Evolutionary conservation across 1,140 invertebrate species (phyloP).

Genomic region (Halesus radiatus): DNA sequence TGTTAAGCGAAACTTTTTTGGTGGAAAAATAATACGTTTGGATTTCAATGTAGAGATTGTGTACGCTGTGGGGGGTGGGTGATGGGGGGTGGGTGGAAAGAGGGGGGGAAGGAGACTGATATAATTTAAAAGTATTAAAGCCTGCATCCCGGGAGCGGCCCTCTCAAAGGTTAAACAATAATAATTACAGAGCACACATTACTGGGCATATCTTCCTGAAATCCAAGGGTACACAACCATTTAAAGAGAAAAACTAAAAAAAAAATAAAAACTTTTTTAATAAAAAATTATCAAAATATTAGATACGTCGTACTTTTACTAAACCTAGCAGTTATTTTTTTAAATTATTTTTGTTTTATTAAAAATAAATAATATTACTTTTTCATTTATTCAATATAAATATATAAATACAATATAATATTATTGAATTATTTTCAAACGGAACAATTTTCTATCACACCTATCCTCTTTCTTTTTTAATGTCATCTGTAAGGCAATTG

Average conservation of each 20-base stretch:
- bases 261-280: no score
- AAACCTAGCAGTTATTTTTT: no score
- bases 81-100: not conserved
- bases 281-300: not conserved
- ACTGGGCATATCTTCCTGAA: conserved; percentile 8
- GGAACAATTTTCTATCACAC: no score
- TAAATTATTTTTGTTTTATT: no score
- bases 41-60: not conserved
- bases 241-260: no score
- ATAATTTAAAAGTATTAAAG: conserved; percentile 33
- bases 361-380: no score
- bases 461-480: no score
- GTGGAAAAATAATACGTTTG: not conserved
- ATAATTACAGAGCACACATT: conserved; percentile 37
- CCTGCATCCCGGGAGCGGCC: conserved; percentile 19
- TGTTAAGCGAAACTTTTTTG: not conserved
- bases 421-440: no score
- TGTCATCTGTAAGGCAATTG: no score
- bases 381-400: no score
- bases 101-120: not conserved
- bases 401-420: no score
- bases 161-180: conserved; percentile 50
- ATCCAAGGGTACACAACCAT: not conserved
- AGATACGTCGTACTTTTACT: not conserved
- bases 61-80: not conserved